phyloP scores from a whole-genome alignment of 2,113 vertebrate genomes.

The Engraulis encrasicolus region DNA sequence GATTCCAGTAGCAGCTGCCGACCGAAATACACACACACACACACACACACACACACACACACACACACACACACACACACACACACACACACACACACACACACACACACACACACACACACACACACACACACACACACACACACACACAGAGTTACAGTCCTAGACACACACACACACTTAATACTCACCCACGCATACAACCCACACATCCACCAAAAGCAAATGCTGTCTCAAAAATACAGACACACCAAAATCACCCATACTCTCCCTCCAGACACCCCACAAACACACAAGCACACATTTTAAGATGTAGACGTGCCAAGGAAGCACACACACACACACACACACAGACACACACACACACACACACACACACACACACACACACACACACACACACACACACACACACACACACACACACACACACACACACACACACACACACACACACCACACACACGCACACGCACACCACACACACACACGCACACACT shows the following conservation, averaged over 20 bases:
- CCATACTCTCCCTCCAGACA: no score
- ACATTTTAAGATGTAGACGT: no score
- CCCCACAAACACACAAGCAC: no score
- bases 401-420: not conserved
- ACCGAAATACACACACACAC: no score
- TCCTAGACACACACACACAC: slow-evolving; percentile 1
- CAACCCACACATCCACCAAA: no score
- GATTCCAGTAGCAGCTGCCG: slow-evolving; percentile 50
- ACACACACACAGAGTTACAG: not conserved
- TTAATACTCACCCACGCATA: slow-evolving; percentile 26
- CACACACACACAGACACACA: slow-evolving; percentile 24
- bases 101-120: no score
- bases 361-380: not conserved
- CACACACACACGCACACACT: slow-evolving; percentile 11
- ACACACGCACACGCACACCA: not conserved
- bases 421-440: not conserved
- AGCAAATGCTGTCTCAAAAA: no score
- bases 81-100: slow-evolving; percentile 16
- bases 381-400: not conserved
- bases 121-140: no score
- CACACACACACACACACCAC: not conserved
- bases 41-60: no score
- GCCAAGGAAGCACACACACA: no score
- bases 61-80: not conserved
- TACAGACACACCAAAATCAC: no score